These are phyloP conservation scores for Eriosoma lanigerum DNA, from an alignment of 1,140 invertebrate species.

Conservation along the genomic window DNA sequence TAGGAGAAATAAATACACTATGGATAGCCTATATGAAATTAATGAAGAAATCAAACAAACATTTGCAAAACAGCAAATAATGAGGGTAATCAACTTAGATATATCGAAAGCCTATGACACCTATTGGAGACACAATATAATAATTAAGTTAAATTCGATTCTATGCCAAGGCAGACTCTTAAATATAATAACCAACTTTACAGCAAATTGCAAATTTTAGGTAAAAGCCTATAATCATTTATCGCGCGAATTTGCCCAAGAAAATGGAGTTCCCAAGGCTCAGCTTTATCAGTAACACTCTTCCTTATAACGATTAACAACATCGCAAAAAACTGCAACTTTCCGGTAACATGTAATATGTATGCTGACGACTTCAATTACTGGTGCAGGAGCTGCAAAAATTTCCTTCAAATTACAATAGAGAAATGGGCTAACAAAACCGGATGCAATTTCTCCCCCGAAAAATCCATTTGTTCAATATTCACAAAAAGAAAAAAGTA, in stretches of 20 bases:
- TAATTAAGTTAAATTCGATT: background rate
- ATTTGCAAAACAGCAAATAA: background rate
- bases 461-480: background rate
- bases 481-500: background rate
- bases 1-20: background rate
- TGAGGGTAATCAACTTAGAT: background rate
- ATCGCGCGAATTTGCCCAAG: background rate
- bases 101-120: background rate
- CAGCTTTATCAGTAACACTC: background rate
- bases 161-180: background rate
- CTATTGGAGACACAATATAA: background rate
- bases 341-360: background rate
- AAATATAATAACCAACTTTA: background rate
- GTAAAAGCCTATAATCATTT: background rate
- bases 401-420: background rate
- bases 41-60: background rate
- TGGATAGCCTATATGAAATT: background rate
- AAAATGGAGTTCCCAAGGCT: constrained; percentile 9
- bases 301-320: constrained; percentile 2
- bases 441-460: background rate
- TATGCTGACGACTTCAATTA: background rate
- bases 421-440: background rate
- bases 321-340: background rate
- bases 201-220: background rate
- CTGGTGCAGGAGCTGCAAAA: background rate